Evolutionary conservation across 2,888 invertebrate species (phyloP), one percentile per base, ranked within the genome.

Genomic region (Phalera bucephala): DNA sequence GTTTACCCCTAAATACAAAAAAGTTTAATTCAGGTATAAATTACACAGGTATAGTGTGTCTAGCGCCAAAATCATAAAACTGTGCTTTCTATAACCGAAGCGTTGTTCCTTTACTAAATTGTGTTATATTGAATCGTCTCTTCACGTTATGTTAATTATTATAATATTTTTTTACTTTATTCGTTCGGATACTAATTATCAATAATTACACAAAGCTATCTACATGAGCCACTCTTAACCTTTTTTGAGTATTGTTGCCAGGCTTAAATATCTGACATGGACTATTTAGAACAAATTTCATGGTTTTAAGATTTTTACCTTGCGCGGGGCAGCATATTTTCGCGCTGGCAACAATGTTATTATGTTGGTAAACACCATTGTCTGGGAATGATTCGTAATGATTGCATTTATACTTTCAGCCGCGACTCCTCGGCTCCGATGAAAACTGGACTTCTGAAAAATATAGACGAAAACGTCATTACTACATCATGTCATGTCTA

Each of bases 141-240:
- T 61, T 64, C 67, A 60, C 61, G 57, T 76, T 70, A 76, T 61
- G 55, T 67, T 74, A 62, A 66, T 75, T 66, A 71, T 71, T 64
- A 61, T 55, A 55, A 66, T 54, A 61, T 52, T 59, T 72, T 68
- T 75, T 75, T 36, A 45, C 46, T 58, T 58, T 61, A 61, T 61
- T 77, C 76, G 64, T 79, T 80, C 80, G 68, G 79, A 86, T 77
- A 82, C 86, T 87, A 88, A 81, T 85, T 82, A 87, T 80, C 78
- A 82, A 80, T 83, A 84, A 85, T 87, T 83, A 87, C 84, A 87
- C 85, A 78, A 87, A 88, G 88, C 89, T 89, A 89, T 89, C 89
- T 88, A 88, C 89, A 88, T 80, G 89, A 88, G 87, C 86, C 84
- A 77, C 77, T 74, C 72, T 67, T 60, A 70, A 72, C 69, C 74